Evolutionary conservation across 2,113 vertebrate species (phyloP).

Genomic region (Rhabdornis inornatus): DNA sequence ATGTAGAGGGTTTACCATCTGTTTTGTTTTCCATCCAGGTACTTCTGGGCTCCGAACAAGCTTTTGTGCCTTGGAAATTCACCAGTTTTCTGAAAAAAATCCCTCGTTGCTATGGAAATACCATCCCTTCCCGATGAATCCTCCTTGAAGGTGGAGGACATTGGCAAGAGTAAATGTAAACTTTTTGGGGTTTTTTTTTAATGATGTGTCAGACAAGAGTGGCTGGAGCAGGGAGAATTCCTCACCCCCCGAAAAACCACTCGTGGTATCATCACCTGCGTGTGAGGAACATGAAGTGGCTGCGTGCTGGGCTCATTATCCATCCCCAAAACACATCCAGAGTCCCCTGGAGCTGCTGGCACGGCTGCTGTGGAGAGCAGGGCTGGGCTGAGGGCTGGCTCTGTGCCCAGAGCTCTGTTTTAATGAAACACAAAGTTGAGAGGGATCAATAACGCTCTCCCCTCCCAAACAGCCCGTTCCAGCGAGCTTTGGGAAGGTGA

Average conservation of each 20-base stretch:
- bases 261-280: conserved; percentile 22
- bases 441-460: background rate
- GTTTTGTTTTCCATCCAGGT: conserved; percentile 81
- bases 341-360: background rate
- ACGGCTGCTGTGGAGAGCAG: background rate
- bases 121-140: conserved; percentile 72
- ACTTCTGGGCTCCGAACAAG: conserved; percentile 73
- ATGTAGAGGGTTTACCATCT: conserved; percentile 74
- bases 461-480: background rate
- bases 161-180: conserved; percentile 78
- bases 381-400: conserved; percentile 7
- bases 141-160: conserved; percentile 80
- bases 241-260: conserved; percentile 57
- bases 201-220: conserved; percentile 62
- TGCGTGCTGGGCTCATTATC: background rate
- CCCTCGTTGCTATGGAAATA: conserved; percentile 81
- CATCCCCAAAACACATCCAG: background rate
- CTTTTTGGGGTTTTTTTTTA: background rate
- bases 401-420: background rate
- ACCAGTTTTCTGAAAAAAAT: conserved; percentile 74
- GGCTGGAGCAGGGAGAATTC: conserved; percentile 59
- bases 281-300: conserved; percentile 25
- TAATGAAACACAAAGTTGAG: background rate
- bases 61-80: conserved; percentile 76
- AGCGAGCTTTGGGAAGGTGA: background rate